A percentile compares a stretch with the other conserved stretches of the same genome.
phyloP scores from a whole-genome alignment of 2,888 invertebrate species.

The Protodeltote pygarga region DNA sequence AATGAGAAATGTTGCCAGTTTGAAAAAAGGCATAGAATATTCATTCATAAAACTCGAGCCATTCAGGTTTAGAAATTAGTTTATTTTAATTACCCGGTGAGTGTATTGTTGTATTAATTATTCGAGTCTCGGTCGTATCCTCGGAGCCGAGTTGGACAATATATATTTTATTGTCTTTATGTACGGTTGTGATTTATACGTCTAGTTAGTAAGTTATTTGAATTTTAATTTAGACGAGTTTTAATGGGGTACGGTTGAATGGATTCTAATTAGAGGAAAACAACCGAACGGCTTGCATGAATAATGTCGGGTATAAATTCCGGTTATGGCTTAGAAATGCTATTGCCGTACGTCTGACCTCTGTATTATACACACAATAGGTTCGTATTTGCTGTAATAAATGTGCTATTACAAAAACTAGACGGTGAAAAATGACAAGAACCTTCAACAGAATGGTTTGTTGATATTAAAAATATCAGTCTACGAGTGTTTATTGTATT shows the following conservation, averaged over 20 bases:
- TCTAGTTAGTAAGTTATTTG: conserved; percentile 87
- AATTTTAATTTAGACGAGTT: conserved; percentile 86
- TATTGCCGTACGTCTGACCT: conserved; percentile 63
- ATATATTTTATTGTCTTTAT: conserved; percentile 86
- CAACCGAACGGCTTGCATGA: conserved; percentile 77
- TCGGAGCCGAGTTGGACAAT: conserved; percentile 74
- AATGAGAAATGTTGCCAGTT: conserved; percentile 82
- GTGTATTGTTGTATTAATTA: conserved; percentile 85
- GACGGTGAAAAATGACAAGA: conserved; percentile 71
- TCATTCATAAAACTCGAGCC: conserved; percentile 80
- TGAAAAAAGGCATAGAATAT: conserved; percentile 70
- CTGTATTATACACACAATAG: conserved; percentile 68
- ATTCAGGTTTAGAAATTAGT: conserved; percentile 82
- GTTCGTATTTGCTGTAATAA: conserved; percentile 74
- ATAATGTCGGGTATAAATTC: conserved; percentile 84
- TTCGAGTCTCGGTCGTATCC: conserved; percentile 62
- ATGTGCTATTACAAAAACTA: conserved; percentile 74
- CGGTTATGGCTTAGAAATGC: conserved; percentile 77
- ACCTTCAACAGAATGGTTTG: conserved; percentile 46
- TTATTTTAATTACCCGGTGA: conserved; percentile 85
- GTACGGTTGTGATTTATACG: conserved; percentile 79
- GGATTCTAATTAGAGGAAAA: conserved; percentile 86
- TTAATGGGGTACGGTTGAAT: conserved; percentile 85
- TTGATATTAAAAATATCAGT: conserved; percentile 50
- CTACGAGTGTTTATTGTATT: conserved; percentile 27